Evolutionary conservation across 2,797 vertebrate species (phyloP).

Genomic region (Myotis pilosus): DNA sequence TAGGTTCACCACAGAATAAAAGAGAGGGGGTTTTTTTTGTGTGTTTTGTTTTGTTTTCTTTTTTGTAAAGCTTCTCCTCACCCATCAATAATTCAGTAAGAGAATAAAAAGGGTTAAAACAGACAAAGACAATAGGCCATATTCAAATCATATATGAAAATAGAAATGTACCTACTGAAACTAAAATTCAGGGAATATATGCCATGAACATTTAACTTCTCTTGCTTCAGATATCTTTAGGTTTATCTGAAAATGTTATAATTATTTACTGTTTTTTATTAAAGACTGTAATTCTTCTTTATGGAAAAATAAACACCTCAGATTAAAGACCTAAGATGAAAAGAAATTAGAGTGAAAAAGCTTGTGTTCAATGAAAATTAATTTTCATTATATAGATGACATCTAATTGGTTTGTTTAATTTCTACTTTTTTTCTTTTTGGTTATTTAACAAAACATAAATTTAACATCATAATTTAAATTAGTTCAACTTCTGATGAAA

Average conservation of each 20-base stretch:
- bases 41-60: too few species aligned
- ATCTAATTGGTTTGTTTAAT: neutral
- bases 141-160: constrained; percentile 26
- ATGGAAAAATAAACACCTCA: neutral
- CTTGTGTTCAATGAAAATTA: neutral
- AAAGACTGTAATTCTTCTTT: neutral
- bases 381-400: neutral
- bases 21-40: neutral
- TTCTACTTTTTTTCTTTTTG: neutral
- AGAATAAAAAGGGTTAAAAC: neutral
- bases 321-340: neutral
- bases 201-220: neutral
- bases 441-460: neutral
- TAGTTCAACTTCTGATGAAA: neutral
- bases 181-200: constrained; percentile 17
- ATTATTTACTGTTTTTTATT: neutral
- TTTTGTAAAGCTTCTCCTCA: neutral
- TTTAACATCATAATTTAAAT: neutral
- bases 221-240: neutral
- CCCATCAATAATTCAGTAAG: neutral
- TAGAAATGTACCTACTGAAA: neutral
- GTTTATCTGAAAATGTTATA: neutral
- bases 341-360: neutral
- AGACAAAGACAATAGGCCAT: neutral
- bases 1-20: neutral